Evolutionary conservation across 2,797 vertebrate genomes (phyloP), one percentile per base, ranked within the genome.

Genomic region (Hippopotamyrus pictus): DNA sequence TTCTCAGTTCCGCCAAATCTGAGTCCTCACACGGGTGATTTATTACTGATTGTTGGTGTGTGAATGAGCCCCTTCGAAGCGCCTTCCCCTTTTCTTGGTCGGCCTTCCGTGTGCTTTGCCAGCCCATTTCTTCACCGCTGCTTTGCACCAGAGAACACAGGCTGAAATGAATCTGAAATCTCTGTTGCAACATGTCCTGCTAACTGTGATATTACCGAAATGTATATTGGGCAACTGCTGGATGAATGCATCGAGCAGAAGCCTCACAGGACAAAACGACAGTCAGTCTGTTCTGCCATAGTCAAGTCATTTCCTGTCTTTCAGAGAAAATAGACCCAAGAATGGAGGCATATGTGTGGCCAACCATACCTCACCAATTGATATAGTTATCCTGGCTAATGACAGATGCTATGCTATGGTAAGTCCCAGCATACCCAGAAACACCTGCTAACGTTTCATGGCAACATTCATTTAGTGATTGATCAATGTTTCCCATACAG

Each of bases 321-420:
- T 65, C 95, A 99, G 98, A 94, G 96, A 98, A 91, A 97, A 99
- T 93, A 94, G 92, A 53, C 98, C 98, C 12, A 95, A 95, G 94
- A 99, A 98, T 91, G 98, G 98, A 92, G 98, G 98, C 12, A 98
- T 99, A 89, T 99, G 98, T 88, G 98, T 99, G 1, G 98, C 98
- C 59, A 99, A 99, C 91, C 98, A 99, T 92, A 99, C 98, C 0
- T 98, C 98, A 1, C 98, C 98, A 0, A 99, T 99, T 44, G 98
- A 99, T 51, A 94, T 98, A 0, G 96, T 99, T 88, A 99, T 99
- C 90, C 93, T 99, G 95, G 96, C 98, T 29, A 99, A 97, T 0
- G 98, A 99, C 88, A 97, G 98, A 91, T 99, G 98, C 93, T 99
- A 99, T 51, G 97, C 98, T 9, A 99, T 99, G 98, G 98, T 99